These are phyloP conservation scores for Amphiprion clarkii DNA, from an alignment of 2,797 vertebrate genomes.

Conservation along the genomic window DNA sequence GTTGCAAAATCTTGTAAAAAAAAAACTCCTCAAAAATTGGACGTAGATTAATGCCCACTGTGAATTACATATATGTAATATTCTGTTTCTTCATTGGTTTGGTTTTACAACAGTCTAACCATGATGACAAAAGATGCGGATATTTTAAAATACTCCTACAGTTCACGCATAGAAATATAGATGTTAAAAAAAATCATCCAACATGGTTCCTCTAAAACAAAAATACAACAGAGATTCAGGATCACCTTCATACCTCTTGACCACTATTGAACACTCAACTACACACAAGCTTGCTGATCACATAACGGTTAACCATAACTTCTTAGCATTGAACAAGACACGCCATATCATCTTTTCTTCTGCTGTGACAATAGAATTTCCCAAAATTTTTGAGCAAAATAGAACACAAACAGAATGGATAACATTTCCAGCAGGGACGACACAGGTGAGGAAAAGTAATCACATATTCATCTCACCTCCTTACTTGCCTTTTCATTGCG, in stretches of 20 bases:
- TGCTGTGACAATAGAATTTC: neutral
- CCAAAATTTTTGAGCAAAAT: slow-evolving; percentile 13
- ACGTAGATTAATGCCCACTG: no score
- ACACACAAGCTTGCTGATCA: neutral
- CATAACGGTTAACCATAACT: slow-evolving; percentile 21
- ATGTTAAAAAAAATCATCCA: neutral
- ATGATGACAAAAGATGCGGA: no score
- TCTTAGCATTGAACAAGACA: neutral
- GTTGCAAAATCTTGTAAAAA: neutral
- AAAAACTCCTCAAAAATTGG: no score
- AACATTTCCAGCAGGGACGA: slow-evolving; percentile 20
- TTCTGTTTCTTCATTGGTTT: no score
- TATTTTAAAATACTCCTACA: no score
- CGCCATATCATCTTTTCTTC: slow-evolving; percentile 11
- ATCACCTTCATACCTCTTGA: slow-evolving; percentile 1
- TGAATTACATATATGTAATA: no score
- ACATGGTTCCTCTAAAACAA: neutral
- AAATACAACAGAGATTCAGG: slow-evolving; percentile 9
- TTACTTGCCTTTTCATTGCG: slow-evolving; percentile 25
- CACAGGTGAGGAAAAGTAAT: slow-evolving; percentile 34
- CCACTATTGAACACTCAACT: slow-evolving; percentile 5
- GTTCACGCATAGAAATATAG: no score
- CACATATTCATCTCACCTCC: slow-evolving; percentile 43
- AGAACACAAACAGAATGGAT: slow-evolving; percentile 10
- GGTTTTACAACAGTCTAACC: no score